Evolutionary conservation across 2,113 vertebrate genomes (phyloP).

Genomic region (Sylvilagus bachmani): DNA sequence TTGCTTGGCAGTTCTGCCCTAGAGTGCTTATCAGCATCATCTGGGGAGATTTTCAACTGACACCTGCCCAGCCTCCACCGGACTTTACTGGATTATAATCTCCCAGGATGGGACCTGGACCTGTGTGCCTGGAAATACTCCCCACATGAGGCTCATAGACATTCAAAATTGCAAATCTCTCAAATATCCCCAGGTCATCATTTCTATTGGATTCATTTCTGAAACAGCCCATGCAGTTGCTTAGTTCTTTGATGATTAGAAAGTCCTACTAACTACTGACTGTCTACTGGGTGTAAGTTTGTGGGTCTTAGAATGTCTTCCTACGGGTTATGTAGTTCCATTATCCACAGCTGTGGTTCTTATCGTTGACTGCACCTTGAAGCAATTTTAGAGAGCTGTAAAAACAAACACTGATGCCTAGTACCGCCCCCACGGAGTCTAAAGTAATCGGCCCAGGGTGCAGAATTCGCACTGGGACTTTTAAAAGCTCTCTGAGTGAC

Average conservation of each 20-base stretch:
- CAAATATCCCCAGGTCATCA: not conserved
- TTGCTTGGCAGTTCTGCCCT: not conserved
- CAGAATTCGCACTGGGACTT: not conserved
- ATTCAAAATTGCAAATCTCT: not conserved
- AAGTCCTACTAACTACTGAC: not conserved
- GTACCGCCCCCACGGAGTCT: not conserved
- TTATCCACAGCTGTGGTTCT: not conserved
- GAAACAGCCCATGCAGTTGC: not conserved
- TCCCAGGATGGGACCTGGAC: not conserved
- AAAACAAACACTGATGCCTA: not conserved
- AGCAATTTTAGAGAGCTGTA: not conserved
- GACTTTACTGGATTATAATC: not conserved
- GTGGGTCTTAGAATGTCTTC: not conserved
- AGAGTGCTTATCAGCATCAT: accelerated
- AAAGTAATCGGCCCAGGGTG: not conserved
- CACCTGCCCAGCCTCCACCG: not conserved
- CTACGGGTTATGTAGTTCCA: not conserved
- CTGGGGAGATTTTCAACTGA: not conserved
- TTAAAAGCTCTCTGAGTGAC: too few species aligned
- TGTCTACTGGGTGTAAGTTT: not conserved
- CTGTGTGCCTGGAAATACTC: not conserved
- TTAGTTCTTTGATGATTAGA: not conserved
- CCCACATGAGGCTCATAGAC: not conserved
- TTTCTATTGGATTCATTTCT: conserved; percentile 20
- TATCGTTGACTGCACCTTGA: not conserved